phyloP scores from a whole-genome alignment of 2,797 vertebrate species.

The Ptychobarbus kaznakovi region DNA sequence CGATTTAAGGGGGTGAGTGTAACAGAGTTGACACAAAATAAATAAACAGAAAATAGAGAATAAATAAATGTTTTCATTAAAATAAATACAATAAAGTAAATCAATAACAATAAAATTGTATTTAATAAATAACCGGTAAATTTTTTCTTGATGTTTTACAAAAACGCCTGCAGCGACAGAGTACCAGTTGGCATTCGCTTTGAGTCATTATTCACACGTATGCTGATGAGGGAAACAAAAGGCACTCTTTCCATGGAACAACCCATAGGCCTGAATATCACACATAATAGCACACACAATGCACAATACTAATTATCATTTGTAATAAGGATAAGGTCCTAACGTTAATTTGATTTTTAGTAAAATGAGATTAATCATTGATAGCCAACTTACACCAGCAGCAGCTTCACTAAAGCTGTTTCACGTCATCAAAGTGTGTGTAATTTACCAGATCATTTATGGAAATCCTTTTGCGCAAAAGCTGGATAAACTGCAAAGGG shows the following conservation, averaged over 20 bases:
- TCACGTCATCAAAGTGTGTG: slow-evolving; percentile 1
- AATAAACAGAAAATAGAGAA: not conserved
- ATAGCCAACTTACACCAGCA: not conserved
- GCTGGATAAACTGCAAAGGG: slow-evolving; percentile 1
- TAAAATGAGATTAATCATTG: not conserved
- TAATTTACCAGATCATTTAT: slow-evolving; percentile 13
- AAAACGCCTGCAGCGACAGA: not conserved
- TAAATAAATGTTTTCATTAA: not conserved
- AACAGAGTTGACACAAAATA: not conserved
- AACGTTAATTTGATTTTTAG: not conserved
- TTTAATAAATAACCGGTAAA: not conserved
- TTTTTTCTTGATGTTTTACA: not conserved
- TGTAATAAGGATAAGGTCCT: not conserved
- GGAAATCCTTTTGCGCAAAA: slow-evolving; percentile 19
- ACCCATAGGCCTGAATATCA: not conserved
- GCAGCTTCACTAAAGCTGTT: not conserved
- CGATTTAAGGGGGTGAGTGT: not conserved
- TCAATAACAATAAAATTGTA: not conserved
- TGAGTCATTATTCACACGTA: not conserved
- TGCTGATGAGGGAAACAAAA: slow-evolving; percentile 5
- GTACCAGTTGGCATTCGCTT: not conserved
- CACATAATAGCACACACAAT: too few species aligned
- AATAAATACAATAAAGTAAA: not conserved
- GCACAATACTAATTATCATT: not conserved
- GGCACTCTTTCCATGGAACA: not conserved